Evolutionary conservation across 2,113 vertebrate genomes (phyloP), one percentile per base, ranked within the genome.

Genomic region (Ophthalmolycus amberensis): DNA sequence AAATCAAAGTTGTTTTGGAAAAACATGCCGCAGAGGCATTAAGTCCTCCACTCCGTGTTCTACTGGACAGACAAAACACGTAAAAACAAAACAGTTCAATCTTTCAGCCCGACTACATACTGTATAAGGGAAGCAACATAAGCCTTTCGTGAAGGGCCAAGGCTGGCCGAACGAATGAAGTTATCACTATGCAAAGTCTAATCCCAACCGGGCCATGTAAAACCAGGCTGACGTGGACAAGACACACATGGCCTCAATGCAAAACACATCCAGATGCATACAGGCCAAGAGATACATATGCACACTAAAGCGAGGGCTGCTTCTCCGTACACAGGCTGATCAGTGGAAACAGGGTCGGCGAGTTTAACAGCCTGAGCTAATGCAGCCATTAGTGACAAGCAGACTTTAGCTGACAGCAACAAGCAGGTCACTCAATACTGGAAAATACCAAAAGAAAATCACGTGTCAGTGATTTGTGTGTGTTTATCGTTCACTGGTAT

Each of bases 151-250:
- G 8, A 50, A 29, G 67, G 66, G 73, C 76, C 11, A 6, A 18
- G 65, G 52, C 76, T 27, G 29, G 20, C n/a, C 72, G 88, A 87
- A 82, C 90, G 90, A 91, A 92, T 82, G 0, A 75, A 62, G 54
- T 40, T 50, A 84, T 86, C 60, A 76, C 71, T 75, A 91, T 91
- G 89, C 90, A 92, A 92, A 91, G 46, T 3, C 32, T 29, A n/a
- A 68, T 59, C 50, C 71, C 62, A 81, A 46, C 32, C 63, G 27
- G 54, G 54, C 52, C 52, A 70, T 70, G 58, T 50, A 74, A 75
- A 80, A 67, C 63, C 59, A 48, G 25, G 0, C 59, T 0, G 64
- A 65, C 18, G 9, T 68, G 25, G 52, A 66, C 40, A 69, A 77
- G 9, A 86, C 34, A n/a, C 40, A 50, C 32, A 42, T 72, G 75